Conservation (phyloP, 2,797 vertebrate species). For the Myripristis jacobus region DNA sequence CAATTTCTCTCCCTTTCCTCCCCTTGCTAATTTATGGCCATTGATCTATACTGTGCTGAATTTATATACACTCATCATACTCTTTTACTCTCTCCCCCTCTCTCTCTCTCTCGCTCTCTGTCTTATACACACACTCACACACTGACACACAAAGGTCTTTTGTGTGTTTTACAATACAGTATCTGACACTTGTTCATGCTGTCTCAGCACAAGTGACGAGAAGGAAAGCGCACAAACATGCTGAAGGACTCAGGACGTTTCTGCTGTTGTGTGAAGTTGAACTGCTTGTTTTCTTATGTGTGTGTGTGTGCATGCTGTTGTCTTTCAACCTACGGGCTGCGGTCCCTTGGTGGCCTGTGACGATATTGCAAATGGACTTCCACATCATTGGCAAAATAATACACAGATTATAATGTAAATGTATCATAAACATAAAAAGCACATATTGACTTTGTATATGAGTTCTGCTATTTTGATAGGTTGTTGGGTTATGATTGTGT, state of each 20-base stretch:
- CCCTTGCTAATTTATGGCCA: slow-evolving; percentile 81
- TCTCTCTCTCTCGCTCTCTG: background rate
- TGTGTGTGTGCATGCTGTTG: slow-evolving; percentile 12
- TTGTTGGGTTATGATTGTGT: no score
- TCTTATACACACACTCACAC: no score
- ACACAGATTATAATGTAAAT: no score
- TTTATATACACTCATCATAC: slow-evolving; percentile 80
- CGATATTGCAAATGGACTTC: no score
- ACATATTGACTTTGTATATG: no score
- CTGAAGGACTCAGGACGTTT: slow-evolving; percentile 61
- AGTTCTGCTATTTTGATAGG: no score
- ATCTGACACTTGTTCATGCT: slow-evolving; percentile 72
- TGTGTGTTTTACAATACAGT: slow-evolving; percentile 69
- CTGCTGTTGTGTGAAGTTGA: slow-evolving; percentile 40
- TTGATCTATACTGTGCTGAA: slow-evolving; percentile 79
- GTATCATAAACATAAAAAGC: no score
- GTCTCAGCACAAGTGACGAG: slow-evolving; percentile 72
- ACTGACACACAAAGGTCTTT: slow-evolving; percentile 47
- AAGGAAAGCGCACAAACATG: slow-evolving; percentile 67
- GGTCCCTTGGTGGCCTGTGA: no score
- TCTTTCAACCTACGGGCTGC: no score
- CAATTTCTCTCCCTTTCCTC: slow-evolving; percentile 79
- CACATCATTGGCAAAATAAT: no score
- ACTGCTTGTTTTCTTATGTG: slow-evolving; percentile 37
- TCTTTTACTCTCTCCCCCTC: slow-evolving; percentile 49